Evolutionary conservation across 2,113 vertebrate species (phyloP).

Genomic region (Oceanodroma tethys): DNA sequence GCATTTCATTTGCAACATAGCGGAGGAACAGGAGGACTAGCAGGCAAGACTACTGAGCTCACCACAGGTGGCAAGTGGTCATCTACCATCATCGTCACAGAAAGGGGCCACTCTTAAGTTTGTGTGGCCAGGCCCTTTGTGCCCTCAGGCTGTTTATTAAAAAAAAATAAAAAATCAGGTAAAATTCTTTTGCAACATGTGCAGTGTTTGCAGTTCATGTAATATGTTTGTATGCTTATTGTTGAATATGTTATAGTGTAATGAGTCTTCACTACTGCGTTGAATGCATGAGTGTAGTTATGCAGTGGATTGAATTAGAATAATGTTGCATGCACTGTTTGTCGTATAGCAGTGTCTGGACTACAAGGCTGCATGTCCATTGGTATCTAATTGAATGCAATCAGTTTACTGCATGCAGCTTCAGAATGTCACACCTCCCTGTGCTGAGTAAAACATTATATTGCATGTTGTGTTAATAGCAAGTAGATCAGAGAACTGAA

Average conservation of each 20-base stretch:
- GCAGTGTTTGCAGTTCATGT: neutral
- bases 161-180: constrained; percentile 7
- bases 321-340: neutral
- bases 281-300: neutral
- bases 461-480: neutral
- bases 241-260: neutral
- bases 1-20: neutral
- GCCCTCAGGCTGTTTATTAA: neutral
- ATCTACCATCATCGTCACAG: neutral
- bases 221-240: neutral
- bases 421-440: neutral
- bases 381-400: neutral
- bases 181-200: constrained; percentile 7
- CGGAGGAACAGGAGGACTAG: neutral
- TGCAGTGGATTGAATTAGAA: neutral
- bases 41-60: neutral
- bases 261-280: neutral
- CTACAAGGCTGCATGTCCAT: neutral
- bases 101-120: neutral
- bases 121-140: neutral
- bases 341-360: neutral
- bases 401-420: neutral
- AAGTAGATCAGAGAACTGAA: neutral
- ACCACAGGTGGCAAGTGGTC: neutral
- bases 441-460: neutral